Conservation (phyloP, 2,888 invertebrate species). For the Thecophora atra region DNA sequence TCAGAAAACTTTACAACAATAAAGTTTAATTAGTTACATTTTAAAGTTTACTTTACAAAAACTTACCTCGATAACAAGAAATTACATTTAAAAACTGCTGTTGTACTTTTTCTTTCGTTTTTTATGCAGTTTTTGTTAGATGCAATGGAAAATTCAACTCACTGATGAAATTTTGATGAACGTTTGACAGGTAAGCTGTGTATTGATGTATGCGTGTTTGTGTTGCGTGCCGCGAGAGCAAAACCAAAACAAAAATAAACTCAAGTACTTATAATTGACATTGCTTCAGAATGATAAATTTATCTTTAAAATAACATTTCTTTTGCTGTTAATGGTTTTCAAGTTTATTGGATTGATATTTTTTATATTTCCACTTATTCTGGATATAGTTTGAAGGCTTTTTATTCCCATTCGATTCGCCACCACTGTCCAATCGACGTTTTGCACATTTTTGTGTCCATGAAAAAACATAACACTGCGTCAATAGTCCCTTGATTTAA, state of each 20-base stretch:
- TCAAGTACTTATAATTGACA: not conserved
- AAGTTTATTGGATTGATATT: not conserved
- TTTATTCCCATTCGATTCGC: not conserved
- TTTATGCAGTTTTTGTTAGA: too few species aligned
- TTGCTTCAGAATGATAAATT: not conserved
- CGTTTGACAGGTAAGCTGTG: slow-evolving; percentile 25
- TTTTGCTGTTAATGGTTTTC: slow-evolving; percentile 8
- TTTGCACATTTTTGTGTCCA: slow-evolving; percentile 19
- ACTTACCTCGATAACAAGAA: too few species aligned
- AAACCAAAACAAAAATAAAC: slow-evolving; percentile 34
- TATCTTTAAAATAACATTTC: slow-evolving; percentile 3
- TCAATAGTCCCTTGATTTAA: not conserved
- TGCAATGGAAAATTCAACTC: slow-evolving; percentile 11
- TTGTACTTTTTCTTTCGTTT: too few species aligned
- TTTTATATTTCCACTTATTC: not conserved
- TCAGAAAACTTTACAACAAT: too few species aligned
- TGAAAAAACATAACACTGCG: slow-evolving; percentile 27
- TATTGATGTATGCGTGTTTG: too few species aligned
- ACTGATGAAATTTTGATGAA: not conserved
- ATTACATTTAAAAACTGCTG: not conserved
- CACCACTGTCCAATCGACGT: slow-evolving; percentile 21
- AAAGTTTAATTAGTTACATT: too few species aligned
- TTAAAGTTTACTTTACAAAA: too few species aligned
- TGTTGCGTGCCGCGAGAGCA: not conserved
- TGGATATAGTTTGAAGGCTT: not conserved